phyloP scores from a whole-genome alignment of 2,888 invertebrate genomes.

The Lagria hirta region DNA sequence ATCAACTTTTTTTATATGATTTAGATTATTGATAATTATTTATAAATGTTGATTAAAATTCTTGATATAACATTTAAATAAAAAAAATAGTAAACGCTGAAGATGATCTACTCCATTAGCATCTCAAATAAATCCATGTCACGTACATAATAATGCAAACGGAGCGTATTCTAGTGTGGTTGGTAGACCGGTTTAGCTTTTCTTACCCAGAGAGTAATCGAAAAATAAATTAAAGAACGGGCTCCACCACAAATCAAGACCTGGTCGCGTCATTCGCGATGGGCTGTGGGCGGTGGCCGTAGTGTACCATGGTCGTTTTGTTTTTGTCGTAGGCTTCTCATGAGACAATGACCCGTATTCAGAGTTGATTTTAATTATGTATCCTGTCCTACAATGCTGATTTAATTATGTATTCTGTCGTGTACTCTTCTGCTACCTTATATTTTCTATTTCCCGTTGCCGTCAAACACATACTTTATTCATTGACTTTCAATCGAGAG shows the following conservation, averaged over 20 bases:
- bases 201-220: constrained; percentile 14
- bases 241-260: constrained; percentile 12
- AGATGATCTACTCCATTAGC: no score
- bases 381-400: constrained; percentile 7
- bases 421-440: constrained; percentile 7
- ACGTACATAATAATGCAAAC: constrained; percentile 17
- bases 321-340: constrained; percentile 11
- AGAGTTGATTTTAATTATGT: constrained; percentile 5
- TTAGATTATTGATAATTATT: no score
- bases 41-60: no score
- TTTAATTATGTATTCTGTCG: constrained; percentile 8
- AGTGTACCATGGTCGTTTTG: constrained; percentile 11
- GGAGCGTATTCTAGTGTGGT: constrained; percentile 10
- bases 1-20: no score
- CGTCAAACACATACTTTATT: background rate
- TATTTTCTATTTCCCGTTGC: background rate
- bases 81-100: no score
- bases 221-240: constrained; percentile 19
- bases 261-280: constrained; percentile 10
- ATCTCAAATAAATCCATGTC: no score
- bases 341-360: constrained; percentile 15
- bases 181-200: constrained; percentile 16
- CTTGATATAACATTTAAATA: no score
- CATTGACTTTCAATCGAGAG: no score
- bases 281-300: constrained; percentile 12